Evolutionary conservation across 1,140 invertebrate genomes (phyloP), one percentile per base, ranked within the genome.

Genomic region (Tetragonula clypearis): DNA sequence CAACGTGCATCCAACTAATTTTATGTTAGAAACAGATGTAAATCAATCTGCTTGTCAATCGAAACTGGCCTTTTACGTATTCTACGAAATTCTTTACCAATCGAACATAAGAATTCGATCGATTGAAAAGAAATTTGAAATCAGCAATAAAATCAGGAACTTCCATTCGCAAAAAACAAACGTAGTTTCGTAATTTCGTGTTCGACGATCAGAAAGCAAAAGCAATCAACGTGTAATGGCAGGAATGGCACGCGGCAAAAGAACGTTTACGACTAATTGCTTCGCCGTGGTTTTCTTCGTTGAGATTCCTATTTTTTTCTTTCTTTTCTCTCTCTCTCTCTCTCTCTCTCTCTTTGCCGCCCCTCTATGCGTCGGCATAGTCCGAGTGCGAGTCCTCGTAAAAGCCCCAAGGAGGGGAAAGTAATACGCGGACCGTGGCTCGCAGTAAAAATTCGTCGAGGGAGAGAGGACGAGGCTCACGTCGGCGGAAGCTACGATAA

Each of bases 251-350:
- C 26, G 76, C 66, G 19, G 26, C 69, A 17, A 76, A 15, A 60
- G 86, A 62, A 89, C 85, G 79, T 90, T 88, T 84, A 79, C 82
- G 85, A 87, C 82, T 90, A 90, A 90, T 90, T 90, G 84, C 84
- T 87, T 84, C 85, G 58, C 66, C 62, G 62, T 60, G 56, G 77
- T 85, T 68, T 72, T 66, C 73, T 68, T 85, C 76, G n/a, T 68
- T 65, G 14, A 23, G 26, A 72, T 60, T 21, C 84, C 41, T 8
- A 49, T 49, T 49, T 49, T 41, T 41, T 6, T 49, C 5, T n/a
- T 14, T 35, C 35, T 35, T 49, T 41, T 41, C 0, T 49, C 5
- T n/a, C 17, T 35, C 35, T 35, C 35, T 35, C 17, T n/a, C 55
- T 49, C 35, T 55, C 58, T 80, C 55, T 41, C 15, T 30, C 21